Evolutionary conservation across 1,140 invertebrate genomes (phyloP), one percentile per base, ranked within the genome.

Genomic region (Atta colombica): DNA sequence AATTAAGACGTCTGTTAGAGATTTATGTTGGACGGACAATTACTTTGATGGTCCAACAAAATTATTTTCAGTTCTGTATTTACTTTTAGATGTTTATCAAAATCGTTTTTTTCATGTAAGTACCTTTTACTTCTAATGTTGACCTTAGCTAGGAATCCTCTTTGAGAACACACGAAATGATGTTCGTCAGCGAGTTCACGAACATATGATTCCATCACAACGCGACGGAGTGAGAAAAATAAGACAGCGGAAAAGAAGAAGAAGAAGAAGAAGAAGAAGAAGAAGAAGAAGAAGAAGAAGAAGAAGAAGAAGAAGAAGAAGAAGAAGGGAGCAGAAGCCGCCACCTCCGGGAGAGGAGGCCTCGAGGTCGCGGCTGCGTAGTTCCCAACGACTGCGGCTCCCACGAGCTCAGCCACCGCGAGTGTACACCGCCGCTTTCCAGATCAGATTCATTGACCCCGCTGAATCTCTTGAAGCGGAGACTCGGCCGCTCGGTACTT

Each of bases 371-470:
- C 86, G 86, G 68, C 91, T 92, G 90, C 91, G 90, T 92, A 89
- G 89, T 92, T 90, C 88, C 90, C 86, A 81, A 85, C 86, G 78
- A 6, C 71, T 80, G 55, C 60, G 88, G 78, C 86, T 91, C 90
- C 78, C 87, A 90, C 80, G 89, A 90, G 87, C 89, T 90, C 87
- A 90, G 88, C 89, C 89, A 90, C 89, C 88, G 88, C 86, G 88
- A 90, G 89, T 92, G 60, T 53, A 39, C 6, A 69, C 7, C 88
- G 28, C 81, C 90, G 86, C 88, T 93, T 92, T 93, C 88, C 89
- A 93, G 92, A 93, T 93, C 92, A 93, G 90, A 94, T 93, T 92
- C 93, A 93, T 93, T 94, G 93, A 94, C 93, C 92, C 89, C 91
- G 85, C 88, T 87, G 91, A 91, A 92, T 91, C 90, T 92, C 90